A percentile compares a stretch with the other conserved stretches of the same genome.
Conservation (phyloP, 1,140 invertebrate species). For the Babylonia areolata region DNA sequence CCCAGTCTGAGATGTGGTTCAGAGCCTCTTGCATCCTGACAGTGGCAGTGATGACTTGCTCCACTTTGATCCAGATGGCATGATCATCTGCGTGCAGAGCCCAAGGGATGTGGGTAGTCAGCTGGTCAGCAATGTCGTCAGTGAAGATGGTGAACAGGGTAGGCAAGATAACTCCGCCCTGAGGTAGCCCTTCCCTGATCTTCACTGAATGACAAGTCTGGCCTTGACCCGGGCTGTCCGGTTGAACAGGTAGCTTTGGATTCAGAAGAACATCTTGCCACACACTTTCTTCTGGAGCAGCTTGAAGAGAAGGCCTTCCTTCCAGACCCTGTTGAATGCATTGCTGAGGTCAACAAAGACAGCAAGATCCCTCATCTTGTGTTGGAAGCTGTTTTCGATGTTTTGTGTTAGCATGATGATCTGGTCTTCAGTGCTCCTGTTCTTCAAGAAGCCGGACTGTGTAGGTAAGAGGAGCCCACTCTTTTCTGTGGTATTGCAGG, state of each 20-base stretch:
- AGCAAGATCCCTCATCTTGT: slow-evolving; percentile 36
- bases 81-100: slow-evolving; percentile 4
- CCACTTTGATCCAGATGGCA: neutral
- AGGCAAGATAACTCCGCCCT: slow-evolving; percentile 40
- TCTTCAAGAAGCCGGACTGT: neutral
- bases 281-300: slow-evolving; percentile 19
- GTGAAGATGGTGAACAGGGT: slow-evolving; percentile 39
- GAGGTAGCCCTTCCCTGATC: slow-evolving; percentile 36
- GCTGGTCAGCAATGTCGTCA: neutral
- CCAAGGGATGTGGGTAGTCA: neutral
- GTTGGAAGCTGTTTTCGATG: slow-evolving; percentile 34
- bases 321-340: slow-evolving; percentile 42
- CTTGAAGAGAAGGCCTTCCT: slow-evolving; percentile 33
- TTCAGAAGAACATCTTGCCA: slow-evolving; percentile 8
- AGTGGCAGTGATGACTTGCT: neutral
- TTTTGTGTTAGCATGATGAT: neutral
- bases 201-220: neutral
- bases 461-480: neutral
- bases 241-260: slow-evolving; percentile 8
- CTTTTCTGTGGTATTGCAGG: too few relatives aligned
- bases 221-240: neutral
- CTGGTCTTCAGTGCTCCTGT: slow-evolving; percentile 13
- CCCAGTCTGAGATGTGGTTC: neutral
- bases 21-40: slow-evolving; percentile 33
- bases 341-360: slow-evolving; percentile 37